phyloP scores from a whole-genome alignment of 2,113 vertebrate species.

The Alosa alosa region DNA sequence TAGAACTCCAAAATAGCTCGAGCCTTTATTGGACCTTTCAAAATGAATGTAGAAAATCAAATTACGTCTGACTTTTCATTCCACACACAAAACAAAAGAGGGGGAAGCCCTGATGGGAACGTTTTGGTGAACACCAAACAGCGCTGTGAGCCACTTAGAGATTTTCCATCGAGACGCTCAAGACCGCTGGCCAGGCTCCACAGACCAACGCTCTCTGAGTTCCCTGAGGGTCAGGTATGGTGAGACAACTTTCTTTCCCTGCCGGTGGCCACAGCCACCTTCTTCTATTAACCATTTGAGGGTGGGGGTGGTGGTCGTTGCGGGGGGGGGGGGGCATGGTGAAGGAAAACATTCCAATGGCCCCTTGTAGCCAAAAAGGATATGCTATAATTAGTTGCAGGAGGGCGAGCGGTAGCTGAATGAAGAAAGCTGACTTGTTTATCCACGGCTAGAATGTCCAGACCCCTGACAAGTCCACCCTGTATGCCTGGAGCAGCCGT shows the following conservation, averaged over 20 bases:
- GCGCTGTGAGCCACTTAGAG: not conserved
- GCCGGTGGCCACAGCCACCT: constrained; percentile 46
- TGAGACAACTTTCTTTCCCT: constrained; percentile 48
- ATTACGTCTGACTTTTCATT: not conserved
- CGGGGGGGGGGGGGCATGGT: constrained; percentile 36
- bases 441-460: constrained; percentile 45
- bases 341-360: constrained; percentile 55
- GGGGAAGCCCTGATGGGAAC: not conserved
- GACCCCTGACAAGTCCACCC: constrained; percentile 49
- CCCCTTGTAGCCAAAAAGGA: constrained; percentile 57
- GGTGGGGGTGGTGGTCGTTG: constrained; percentile 20
- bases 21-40: constrained; percentile 13
- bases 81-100: not conserved
- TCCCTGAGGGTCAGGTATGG: constrained; percentile 39
- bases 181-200: constrained; percentile 13
- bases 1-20: not conserved
- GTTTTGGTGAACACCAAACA: not conserved
- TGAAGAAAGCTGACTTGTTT: constrained; percentile 58
- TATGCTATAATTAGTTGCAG: constrained; percentile 63
- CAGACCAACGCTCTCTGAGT: constrained; percentile 13
- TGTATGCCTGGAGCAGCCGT: constrained; percentile 34
- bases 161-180: constrained; percentile 29
- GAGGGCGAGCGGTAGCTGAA: constrained; percentile 56
- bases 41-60: not conserved
- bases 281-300: constrained; percentile 54